Evolutionary conservation across 2,113 vertebrate genomes (phyloP).

Genomic region (Gallinago media): DNA sequence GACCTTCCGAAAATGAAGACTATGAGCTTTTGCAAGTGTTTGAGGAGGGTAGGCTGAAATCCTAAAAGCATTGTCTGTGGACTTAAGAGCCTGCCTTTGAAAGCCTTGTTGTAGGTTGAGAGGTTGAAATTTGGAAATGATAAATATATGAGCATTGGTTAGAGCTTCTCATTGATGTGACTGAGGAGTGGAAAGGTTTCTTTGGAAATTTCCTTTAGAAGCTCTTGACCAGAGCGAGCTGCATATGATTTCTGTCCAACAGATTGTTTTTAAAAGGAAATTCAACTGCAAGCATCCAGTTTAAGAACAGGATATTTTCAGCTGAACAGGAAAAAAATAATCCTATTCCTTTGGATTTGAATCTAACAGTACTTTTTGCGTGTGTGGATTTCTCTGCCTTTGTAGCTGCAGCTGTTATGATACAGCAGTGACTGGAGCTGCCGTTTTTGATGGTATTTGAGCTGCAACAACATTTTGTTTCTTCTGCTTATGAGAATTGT

Average conservation of each 20-base stretch:
- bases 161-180: not conserved
- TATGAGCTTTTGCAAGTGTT: not conserved
- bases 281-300: not conserved
- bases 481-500: not conserved
- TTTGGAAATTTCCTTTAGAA: not conserved
- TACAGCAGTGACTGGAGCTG: not conserved
- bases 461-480: not conserved
- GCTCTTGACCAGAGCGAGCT: not conserved
- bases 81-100: not conserved
- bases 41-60: not conserved
- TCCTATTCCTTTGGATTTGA: not conserved
- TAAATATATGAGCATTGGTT: not conserved
- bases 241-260: not conserved
- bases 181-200: not conserved
- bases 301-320: not conserved
- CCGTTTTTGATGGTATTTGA: not conserved
- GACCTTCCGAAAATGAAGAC: not conserved
- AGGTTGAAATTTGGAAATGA: not conserved
- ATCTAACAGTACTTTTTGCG: not conserved
- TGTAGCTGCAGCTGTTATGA: not conserved
- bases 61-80: not conserved
- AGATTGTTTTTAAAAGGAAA: not conserved
- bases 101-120: not conserved
- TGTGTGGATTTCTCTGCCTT: accelerated
- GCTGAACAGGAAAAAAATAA: not conserved